Conservation (phyloP, 2,113 vertebrate species). For the Cepphus grylle region DNA sequence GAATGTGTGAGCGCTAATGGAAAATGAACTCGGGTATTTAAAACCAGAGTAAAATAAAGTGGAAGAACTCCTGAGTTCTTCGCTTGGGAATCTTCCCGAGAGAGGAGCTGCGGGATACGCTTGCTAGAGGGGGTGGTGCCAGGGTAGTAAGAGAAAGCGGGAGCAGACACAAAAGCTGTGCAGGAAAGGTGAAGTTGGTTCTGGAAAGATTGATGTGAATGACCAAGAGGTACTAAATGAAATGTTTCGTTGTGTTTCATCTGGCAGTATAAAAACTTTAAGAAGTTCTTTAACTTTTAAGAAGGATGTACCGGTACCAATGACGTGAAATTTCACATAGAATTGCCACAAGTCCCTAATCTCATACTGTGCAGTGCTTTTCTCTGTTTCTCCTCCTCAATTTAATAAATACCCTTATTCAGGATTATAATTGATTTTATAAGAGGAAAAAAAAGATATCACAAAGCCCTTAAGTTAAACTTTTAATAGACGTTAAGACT, state of each 20-base stretch:
- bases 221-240: background rate
- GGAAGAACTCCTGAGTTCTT: background rate
- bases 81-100: background rate
- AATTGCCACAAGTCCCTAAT: background rate
- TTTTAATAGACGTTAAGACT: constrained; percentile 44
- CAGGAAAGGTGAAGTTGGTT: background rate
- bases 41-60: background rate
- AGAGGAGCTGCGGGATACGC: background rate
- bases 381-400: background rate
- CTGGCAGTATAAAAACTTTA: background rate
- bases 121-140: background rate
- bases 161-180: background rate
- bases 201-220: background rate
- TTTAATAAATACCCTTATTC: constrained; percentile 47
- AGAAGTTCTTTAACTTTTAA: background rate
- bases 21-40: background rate
- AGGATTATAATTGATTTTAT: constrained; percentile 21
- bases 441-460: background rate
- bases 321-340: background rate
- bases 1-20: background rate
- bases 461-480: constrained; percentile 47
- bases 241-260: background rate
- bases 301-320: background rate
- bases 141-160: background rate
- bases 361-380: background rate